Percentiles rank a stretch among this genome's conserved stretches.
Evolutionary conservation across 2,113 vertebrate genomes (phyloP).

Genomic region (Apteryx owenii): DNA sequence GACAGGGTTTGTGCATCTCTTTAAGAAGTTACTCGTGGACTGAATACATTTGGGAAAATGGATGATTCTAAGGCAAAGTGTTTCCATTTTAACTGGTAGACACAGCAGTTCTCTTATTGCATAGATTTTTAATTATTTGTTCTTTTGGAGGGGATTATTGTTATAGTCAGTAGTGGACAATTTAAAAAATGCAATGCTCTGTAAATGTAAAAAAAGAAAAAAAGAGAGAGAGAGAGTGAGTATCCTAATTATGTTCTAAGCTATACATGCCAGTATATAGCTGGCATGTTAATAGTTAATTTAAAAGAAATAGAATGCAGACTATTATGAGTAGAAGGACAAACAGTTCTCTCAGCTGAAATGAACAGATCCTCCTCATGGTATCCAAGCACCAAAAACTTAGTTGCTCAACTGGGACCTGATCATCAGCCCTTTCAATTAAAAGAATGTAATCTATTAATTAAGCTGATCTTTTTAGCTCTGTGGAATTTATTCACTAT

Average conservation of each 20-base stretch:
- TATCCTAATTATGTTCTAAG: not conserved
- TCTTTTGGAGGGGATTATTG: not conserved
- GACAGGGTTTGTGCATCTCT: not conserved
- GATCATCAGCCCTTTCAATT: not conserved
- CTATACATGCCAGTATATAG: not conserved
- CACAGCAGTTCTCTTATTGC: not conserved
- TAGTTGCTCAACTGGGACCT: not conserved
- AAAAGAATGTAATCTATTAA: not conserved
- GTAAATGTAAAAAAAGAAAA: not conserved
- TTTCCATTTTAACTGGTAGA: slow-evolving; percentile 22
- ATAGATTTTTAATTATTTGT: not conserved
- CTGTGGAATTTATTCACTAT: not conserved
- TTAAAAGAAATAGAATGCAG: not conserved
- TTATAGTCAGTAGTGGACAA: not conserved
- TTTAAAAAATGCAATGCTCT: not conserved
- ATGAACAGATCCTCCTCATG: not conserved
- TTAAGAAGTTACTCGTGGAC: slow-evolving; percentile 24
- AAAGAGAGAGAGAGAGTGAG: not conserved
- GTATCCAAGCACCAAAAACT: not conserved
- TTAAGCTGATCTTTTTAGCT: not conserved
- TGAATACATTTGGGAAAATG: slow-evolving; percentile 10
- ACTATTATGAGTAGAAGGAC: not conserved
- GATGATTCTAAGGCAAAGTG: slow-evolving; percentile 39
- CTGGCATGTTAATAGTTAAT: not conserved
- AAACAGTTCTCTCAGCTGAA: not conserved